Evolutionary conservation across 2,888 invertebrate genomes (phyloP), one percentile per base, ranked within the genome.

Genomic region (Periphyllus acericola): DNA sequence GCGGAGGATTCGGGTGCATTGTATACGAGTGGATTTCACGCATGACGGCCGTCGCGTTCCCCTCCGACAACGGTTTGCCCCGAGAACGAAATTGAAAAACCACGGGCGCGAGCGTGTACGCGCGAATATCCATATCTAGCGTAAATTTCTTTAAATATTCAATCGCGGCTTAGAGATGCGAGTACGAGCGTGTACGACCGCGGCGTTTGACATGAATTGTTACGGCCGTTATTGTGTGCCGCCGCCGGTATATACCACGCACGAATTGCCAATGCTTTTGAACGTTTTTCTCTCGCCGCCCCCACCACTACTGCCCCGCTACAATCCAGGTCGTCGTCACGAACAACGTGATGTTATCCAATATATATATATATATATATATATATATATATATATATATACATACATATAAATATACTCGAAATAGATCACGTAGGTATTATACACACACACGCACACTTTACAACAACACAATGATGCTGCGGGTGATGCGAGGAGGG

Each of bases 81-180:
- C 3, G 11, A 14, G 29, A 71, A 71, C 17, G 4, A 17, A 71
- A 32, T 29, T 71, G 29, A 71, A 71, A 71, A 32, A 40, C 3
- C 21, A 75, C 4, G 19, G 0, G 34, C 29, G 14, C 4, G 29
- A 1, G 40, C 6, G 36, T 5, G n/a, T 75, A 19, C 25, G 8
- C 17, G 32, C 32, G 25, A 19, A 19, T 72, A 36, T 36, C 36
- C n/a, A 40, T 66, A 80, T 68, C 19, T 29, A 21, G 25, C 32
- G 82, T 75, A 40, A 75, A 75, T 84, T 46, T 84, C 76, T 76
- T 76, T 46, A 76, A 76, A 84, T 84, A 84, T 76, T 84, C 76
- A 34, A 84, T 84, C 66, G n/a, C n/a, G 74, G 36, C n/a, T 55
- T 55, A 36, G 34, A 36, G 17, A 55, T 36, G 6, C 3, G 68